Conservation (phyloP, 2,113 vertebrate genomes). For the Prochilodus magdalenae region DNA sequence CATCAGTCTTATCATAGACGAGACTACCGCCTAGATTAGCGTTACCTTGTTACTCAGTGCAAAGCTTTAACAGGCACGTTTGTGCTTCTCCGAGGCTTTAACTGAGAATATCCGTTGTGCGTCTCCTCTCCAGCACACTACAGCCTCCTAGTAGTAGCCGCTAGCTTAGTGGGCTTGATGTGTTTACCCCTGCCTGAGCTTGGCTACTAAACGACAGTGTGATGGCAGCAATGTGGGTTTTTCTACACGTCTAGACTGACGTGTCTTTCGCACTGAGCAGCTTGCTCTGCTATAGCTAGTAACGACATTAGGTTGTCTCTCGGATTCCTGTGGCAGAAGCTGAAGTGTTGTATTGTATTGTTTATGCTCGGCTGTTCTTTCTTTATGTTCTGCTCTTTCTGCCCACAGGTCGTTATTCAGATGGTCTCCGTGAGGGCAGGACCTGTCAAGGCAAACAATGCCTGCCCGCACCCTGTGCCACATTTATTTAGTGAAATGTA, state of each 20-base stretch:
- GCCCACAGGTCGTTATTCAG: constrained; percentile 7
- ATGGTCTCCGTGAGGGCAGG: constrained; percentile 1
- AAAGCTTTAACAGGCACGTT: background rate
- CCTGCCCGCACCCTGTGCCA: constrained; percentile 57
- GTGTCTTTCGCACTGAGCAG: background rate
- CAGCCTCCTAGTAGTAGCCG: background rate
- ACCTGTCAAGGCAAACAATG: background rate
- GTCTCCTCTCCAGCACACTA: background rate
- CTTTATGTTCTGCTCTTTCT: background rate
- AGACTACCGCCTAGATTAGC: background rate
- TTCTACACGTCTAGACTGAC: background rate
- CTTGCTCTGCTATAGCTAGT: background rate
- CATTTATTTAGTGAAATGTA: background rate
- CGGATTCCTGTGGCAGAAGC: background rate
- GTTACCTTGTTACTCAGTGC: background rate
- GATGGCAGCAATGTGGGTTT: background rate
- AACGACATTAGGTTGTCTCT: background rate
- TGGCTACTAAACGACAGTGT: no score
- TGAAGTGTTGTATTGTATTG: background rate
- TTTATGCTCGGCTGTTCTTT: background rate
- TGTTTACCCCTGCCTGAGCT: background rate
- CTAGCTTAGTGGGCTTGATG: background rate
- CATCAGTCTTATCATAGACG: background rate
- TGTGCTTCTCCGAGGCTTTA: background rate
- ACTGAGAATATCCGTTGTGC: constrained; percentile 1